Evolutionary conservation across 2,113 vertebrate species (phyloP), one percentile per base, ranked within the genome.

Genomic region (Proteles cristata): DNA sequence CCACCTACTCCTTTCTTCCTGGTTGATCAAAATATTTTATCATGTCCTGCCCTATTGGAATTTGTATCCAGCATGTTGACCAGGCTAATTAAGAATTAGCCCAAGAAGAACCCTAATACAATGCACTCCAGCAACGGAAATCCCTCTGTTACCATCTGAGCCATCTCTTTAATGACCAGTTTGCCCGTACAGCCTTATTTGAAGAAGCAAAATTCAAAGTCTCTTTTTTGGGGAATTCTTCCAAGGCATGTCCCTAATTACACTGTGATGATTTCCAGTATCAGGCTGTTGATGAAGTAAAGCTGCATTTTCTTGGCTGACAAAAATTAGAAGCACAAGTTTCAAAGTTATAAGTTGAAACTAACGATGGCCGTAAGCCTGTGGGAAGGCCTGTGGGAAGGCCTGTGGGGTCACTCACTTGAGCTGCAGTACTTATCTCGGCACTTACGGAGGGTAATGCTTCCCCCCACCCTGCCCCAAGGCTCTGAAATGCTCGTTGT

Each of bases 291-390:
- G 76, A 88, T 77, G 76, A 87, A 50, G 2, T 3, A 33, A 11
- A 96, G 19, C 81, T 81, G 48, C 50, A 50, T 92, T 68, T 90
- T 92, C 93, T 90, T 89, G 90, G 50, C 50, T 71, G 84, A 77
- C n/a, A 45, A 19, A 55, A 94, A 89, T 82, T 88, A 80, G 53
- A 90, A 95, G 65, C 28, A 89, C 31, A 89, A 25, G 50, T 69
- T 96, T 74, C 79, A 86, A 23, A 83, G 77, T 45, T 77, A 33
- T 10, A 48, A 89, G 66, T 87, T 89, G 91, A 93, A 89, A 77
- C 55, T 58, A 7, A 39, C 71, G 65, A 50, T 58, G 63, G 68
- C 33, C 55, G 12, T 21, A 26, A 65, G 48, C 61, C 31, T 15
- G 2, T 11, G 39, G 43, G 35, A 35, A 90, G 26, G 48, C 61